A percentile compares a stretch with the other conserved stretches of the same genome.
Conservation (phyloP, 2,888 invertebrate genomes). For the Eurytoma adleriae region DNA sequence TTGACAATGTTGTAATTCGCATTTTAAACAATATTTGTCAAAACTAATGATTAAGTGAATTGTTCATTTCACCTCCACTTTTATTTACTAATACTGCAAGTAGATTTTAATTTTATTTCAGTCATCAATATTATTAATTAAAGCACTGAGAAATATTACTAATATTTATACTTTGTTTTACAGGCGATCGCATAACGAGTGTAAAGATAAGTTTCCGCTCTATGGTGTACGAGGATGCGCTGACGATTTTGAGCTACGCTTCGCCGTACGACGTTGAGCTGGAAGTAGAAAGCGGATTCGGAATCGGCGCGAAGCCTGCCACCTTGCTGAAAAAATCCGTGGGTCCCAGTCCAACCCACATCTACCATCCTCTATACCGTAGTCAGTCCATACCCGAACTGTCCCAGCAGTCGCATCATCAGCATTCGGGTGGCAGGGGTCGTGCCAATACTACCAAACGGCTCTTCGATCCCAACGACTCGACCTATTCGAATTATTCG, state of each 20-base stretch:
- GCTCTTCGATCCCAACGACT: conserved; percentile 75
- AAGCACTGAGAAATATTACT: too few species aligned
- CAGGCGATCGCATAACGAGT: conserved; percentile 92
- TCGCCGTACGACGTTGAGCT: conserved; percentile 93
- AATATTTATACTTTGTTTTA: background rate
- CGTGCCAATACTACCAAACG: conserved; percentile 68
- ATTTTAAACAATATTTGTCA: too few species aligned
- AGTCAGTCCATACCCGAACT: conserved; percentile 89
- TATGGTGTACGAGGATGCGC: conserved; percentile 93
- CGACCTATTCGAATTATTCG: conserved; percentile 75
- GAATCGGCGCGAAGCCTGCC: conserved; percentile 74
- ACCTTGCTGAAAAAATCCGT: conserved; percentile 74
- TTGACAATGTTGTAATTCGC: too few species aligned
- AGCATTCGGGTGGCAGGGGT: conserved; percentile 69
- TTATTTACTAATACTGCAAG: too few species aligned
- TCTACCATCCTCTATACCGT: conserved; percentile 85
- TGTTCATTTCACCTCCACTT: too few species aligned
- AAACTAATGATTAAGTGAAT: too few species aligned
- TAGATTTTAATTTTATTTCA: too few species aligned
- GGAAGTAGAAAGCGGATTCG: conserved; percentile 80
- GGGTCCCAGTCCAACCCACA: conserved; percentile 67
- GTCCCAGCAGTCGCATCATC: conserved; percentile 73
- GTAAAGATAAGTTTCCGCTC: conserved; percentile 92
- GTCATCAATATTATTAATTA: too few species aligned
- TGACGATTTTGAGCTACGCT: conserved; percentile 92